These are phyloP conservation scores for Megalonaias nervosa DNA, from an alignment of 1,140 invertebrate genomes.

Conservation along the genomic window DNA sequence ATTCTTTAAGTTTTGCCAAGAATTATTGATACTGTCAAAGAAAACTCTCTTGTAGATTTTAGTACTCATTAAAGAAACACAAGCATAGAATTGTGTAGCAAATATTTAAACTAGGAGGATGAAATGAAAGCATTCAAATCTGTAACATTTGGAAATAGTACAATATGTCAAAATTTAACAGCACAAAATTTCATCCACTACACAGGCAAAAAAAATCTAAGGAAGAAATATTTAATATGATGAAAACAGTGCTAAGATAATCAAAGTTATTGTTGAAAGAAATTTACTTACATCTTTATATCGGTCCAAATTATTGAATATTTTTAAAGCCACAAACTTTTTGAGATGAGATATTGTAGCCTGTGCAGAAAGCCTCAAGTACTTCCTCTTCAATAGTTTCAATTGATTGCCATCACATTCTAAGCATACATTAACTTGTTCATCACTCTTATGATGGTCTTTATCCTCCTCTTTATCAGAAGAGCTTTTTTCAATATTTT, in stretches of 20 bases:
- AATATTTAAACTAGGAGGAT: too few species aligned
- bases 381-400: constrained; percentile 75
- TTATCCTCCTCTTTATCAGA: constrained; percentile 76
- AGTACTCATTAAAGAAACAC: too few species aligned
- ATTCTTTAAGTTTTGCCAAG: too few species aligned
- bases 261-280: neutral
- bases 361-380: constrained; percentile 94
- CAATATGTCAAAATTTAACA: too few species aligned
- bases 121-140: too few species aligned
- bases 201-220: too few species aligned
- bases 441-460: constrained; percentile 94
- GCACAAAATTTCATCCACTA: too few species aligned
- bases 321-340: constrained; percentile 97
- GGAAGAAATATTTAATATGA: neutral
- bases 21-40: too few species aligned
- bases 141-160: too few species aligned
- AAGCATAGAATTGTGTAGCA: too few species aligned
- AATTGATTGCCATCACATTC: constrained; percentile 58
- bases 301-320: constrained; percentile 91
- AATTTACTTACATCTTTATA: constrained; percentile 91
- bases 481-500: constrained; percentile 24
- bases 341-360: constrained; percentile 97
- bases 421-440: constrained; percentile 79
- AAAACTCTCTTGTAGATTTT: too few species aligned
- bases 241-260: neutral